Conservation (phyloP, 1,140 invertebrate genomes). For the Drosophila quadrilineata region DNA sequence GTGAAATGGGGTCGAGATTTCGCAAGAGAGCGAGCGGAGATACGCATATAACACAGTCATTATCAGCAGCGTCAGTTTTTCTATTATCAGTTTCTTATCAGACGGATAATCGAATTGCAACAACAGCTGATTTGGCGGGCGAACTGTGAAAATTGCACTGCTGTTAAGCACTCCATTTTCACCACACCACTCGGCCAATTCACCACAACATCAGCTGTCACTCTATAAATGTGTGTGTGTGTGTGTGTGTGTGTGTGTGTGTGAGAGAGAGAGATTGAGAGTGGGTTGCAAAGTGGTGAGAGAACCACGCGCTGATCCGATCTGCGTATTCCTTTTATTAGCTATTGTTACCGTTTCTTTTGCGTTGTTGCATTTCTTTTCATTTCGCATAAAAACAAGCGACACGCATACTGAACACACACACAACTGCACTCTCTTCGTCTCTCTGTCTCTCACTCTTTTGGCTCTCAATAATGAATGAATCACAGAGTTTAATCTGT, state of each 20-base stretch:
- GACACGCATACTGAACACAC: background rate
- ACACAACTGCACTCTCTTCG: background rate
- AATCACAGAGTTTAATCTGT: no score
- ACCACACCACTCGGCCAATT: background rate
- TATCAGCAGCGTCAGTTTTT: conserved; percentile 15
- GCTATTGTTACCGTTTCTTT: background rate
- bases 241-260: background rate
- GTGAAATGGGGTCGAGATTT: no score
- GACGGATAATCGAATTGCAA: conserved; percentile 8
- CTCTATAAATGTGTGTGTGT: background rate
- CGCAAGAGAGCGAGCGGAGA: no score
- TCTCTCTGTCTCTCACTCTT: no score
- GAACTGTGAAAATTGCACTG: background rate
- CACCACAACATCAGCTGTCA: background rate
- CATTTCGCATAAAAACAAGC: background rate
- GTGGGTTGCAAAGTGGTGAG: background rate
- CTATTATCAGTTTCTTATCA: conserved; percentile 26
- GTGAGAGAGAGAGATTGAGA: background rate
- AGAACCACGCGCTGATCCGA: conserved; percentile 16
- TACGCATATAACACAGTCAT: no score
- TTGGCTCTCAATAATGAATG: no score
- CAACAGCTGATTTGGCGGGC: conserved; percentile 16
- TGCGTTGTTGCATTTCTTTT: conserved; percentile 27
- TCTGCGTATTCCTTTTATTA: conserved; percentile 14
- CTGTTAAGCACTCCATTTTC: background rate